Evolutionary conservation across 2,797 vertebrate species (phyloP).

Genomic region (Acropternis orthonyx): DNA sequence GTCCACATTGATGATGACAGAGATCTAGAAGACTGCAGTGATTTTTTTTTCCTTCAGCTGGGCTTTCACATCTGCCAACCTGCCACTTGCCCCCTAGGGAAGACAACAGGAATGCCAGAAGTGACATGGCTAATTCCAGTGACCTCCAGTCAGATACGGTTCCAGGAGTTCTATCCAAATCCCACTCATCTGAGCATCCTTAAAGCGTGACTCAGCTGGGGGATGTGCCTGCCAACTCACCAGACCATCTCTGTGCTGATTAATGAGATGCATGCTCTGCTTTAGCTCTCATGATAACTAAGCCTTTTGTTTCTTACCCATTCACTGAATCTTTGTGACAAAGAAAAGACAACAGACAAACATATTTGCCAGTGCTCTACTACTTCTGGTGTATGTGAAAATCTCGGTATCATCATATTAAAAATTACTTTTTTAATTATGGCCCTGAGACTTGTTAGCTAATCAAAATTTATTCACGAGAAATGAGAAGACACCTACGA

Average conservation of each 20-base stretch:
- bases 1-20: constrained; percentile 5
- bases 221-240: not conserved
- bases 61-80: constrained; percentile 26
- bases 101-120: constrained; percentile 26
- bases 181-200: not conserved
- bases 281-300: not conserved
- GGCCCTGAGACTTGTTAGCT: not conserved
- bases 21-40: not conserved
- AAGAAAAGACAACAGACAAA: not conserved
- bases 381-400: not conserved
- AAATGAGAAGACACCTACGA: not conserved
- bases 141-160: constrained; percentile 5
- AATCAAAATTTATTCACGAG: not conserved
- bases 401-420: not conserved
- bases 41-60: not conserved
- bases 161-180: constrained; percentile 37
- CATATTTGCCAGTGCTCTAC: not conserved
- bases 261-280: not conserved
- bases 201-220: not conserved
- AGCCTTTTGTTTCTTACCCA: not conserved
- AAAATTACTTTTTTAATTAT: not conserved
- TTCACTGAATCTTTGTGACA: not conserved
- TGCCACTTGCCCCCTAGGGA: not conserved
- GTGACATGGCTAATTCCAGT: constrained; percentile 15
- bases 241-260: not conserved